These are phyloP conservation scores for Gambusia yucatana DNA, from an alignment of 2,797 vertebrate species.

Conservation along the genomic window DNA sequence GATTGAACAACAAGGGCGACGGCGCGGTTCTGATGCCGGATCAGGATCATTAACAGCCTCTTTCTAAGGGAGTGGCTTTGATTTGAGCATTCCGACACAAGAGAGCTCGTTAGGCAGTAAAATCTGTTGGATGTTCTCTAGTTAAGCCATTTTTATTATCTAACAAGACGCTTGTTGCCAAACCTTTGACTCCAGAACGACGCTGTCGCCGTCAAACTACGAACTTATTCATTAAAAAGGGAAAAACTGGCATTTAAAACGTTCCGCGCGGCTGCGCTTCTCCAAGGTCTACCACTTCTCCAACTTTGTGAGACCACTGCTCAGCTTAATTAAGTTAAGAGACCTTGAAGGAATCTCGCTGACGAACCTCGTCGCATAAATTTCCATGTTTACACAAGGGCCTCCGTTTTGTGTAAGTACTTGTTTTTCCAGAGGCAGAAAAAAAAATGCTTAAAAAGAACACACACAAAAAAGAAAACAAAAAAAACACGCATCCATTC, in stretches of 20 bases:
- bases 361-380: constrained; percentile 36
- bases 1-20: constrained; percentile 1
- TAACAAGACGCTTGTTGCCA: constrained; percentile 41
- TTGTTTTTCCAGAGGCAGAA: constrained; percentile 25
- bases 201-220: constrained; percentile 35
- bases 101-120: constrained; percentile 1
- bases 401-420: constrained; percentile 14
- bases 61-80: constrained; percentile 1
- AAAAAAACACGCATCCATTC: constrained; percentile 21
- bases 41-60: constrained; percentile 14
- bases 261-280: constrained; percentile 40
- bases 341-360: constrained; percentile 36
- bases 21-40: constrained; percentile 3
- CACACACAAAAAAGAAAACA: constrained; percentile 18
- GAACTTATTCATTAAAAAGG: constrained; percentile 43
- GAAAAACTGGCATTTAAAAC: constrained; percentile 43
- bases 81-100: background rate
- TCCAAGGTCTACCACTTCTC: constrained; percentile 37
- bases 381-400: constrained; percentile 46
- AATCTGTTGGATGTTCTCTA: too few relatives aligned
- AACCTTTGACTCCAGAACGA: constrained; percentile 38
- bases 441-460: constrained; percentile 28
- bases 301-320: constrained; percentile 29
- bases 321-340: constrained; percentile 48
- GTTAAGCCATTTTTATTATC: too few relatives aligned